These are phyloP conservation scores for Athalia rosae DNA, from an alignment of 2,888 invertebrate genomes.

Conservation along the genomic window DNA sequence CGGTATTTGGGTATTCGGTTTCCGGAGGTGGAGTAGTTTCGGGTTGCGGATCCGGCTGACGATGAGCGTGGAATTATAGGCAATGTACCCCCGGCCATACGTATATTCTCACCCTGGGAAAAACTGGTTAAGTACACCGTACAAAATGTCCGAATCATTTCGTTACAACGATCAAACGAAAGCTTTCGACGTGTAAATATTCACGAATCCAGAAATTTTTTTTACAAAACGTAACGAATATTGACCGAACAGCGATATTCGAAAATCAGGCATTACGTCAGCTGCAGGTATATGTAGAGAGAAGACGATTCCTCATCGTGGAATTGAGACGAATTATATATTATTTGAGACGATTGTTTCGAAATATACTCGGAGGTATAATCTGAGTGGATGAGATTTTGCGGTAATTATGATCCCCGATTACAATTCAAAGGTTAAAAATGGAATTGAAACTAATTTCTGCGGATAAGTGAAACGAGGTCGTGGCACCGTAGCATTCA, in stretches of 20 bases:
- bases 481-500: conserved; percentile 13
- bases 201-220: no score
- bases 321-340: no score
- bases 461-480: conserved; percentile 3
- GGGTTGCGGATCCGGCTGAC: neutral
- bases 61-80: conserved; percentile 28
- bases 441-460: conserved; percentile 5
- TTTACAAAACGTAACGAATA: no score
- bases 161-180: conserved; percentile 11
- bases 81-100: neutral
- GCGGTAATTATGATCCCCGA: neutral
- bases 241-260: no score
- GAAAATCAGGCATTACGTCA: no score
- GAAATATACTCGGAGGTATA: no score
- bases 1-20: conserved; percentile 32
- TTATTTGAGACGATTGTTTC: no score
- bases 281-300: no score
- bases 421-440: conserved; percentile 21
- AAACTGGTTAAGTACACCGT: conserved; percentile 8
- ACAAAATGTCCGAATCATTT: neutral
- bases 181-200: conserved; percentile 13
- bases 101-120: conserved; percentile 12
- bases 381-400: no score
- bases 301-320: no score
- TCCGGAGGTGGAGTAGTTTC: conserved; percentile 33